phyloP scores from a whole-genome alignment of 1,140 invertebrate genomes.

The Bradysia coprophila region DNA sequence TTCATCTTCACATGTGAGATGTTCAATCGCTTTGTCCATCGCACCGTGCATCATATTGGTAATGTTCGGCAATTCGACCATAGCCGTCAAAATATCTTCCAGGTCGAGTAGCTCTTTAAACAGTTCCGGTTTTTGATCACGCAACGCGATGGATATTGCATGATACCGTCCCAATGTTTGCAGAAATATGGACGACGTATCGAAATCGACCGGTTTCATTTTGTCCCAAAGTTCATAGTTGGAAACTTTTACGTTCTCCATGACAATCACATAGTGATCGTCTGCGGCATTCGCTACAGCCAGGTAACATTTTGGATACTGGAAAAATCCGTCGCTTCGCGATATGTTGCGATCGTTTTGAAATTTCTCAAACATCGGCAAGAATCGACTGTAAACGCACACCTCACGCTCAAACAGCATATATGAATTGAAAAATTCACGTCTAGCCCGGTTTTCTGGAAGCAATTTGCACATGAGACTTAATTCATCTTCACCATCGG shows the following conservation, averaged over 20 bases:
- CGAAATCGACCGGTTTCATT: conserved; percentile 20
- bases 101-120: conserved; percentile 8
- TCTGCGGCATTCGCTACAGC: conserved; percentile 9
- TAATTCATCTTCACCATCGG: not conserved
- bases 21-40: conserved; percentile 7
- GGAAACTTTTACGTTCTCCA: conserved; percentile 28
- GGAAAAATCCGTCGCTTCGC: not conserved
- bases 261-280: conserved; percentile 26
- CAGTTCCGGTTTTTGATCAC: conserved; percentile 11
- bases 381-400: not conserved
- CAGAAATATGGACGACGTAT: conserved; percentile 24
- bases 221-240: conserved; percentile 27
- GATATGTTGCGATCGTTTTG: not conserved
- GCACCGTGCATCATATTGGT: conserved; percentile 9
- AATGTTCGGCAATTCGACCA: conserved; percentile 10
- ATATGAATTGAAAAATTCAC: not conserved
- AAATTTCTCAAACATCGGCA: not conserved
- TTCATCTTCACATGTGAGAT: not conserved
- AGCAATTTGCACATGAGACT: not conserved
- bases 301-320: not conserved
- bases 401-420: not conserved
- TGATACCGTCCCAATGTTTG: conserved; percentile 22
- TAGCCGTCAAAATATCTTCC: conserved; percentile 19
- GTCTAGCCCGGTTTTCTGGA: not conserved
- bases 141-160: conserved; percentile 20